Percentiles rank a stretch among this genome's conserved stretches.
These are phyloP conservation scores for Perognathus longimembris DNA, from an alignment of 2,113 vertebrate genomes.

Conservation along the genomic window DNA sequence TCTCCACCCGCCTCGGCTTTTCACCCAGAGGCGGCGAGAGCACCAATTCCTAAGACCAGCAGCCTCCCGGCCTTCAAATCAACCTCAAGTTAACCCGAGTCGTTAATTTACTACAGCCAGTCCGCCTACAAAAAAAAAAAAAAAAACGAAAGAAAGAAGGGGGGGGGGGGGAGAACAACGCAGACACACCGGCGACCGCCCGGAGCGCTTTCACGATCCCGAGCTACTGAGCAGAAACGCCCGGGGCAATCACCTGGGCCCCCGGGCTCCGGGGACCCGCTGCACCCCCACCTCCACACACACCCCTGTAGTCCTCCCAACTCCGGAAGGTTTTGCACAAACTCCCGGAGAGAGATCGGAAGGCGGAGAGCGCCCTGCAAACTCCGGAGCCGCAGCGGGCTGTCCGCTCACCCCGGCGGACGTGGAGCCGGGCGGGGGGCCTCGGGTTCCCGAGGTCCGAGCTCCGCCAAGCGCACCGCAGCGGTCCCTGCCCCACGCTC, in stretches of 20 bases:
- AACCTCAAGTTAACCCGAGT: constrained; percentile 76
- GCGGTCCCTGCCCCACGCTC: not conserved
- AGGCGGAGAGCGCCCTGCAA: constrained; percentile 67
- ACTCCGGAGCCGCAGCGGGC: constrained; percentile 47
- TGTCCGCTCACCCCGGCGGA: constrained; percentile 41
- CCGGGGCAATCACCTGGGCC: constrained; percentile 70
- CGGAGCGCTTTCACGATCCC: constrained; percentile 61
- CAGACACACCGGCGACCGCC: constrained; percentile 43
- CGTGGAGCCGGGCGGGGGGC: not conserved
- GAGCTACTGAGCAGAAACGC: constrained; percentile 57
- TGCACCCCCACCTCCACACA: constrained; percentile 42
- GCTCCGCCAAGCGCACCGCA: constrained; percentile 70
- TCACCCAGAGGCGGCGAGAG: constrained; percentile 71
- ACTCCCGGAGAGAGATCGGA: constrained; percentile 72
- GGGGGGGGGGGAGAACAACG: not conserved
- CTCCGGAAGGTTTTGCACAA: constrained; percentile 79
- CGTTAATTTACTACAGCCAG: constrained; percentile 76
- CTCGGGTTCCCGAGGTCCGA: constrained; percentile 42
- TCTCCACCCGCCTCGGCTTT: constrained; percentile 51
- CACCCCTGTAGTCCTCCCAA: constrained; percentile 73
- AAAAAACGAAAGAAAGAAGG: too few species aligned
- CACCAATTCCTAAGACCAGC: constrained; percentile 79
- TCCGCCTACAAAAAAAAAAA: constrained; percentile 1
- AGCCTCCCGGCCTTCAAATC: constrained; percentile 80
- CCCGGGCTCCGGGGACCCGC: not conserved